These are phyloP conservation scores for Galerucella calmariensis DNA, from an alignment of 2,888 invertebrate genomes.

Conservation along the genomic window DNA sequence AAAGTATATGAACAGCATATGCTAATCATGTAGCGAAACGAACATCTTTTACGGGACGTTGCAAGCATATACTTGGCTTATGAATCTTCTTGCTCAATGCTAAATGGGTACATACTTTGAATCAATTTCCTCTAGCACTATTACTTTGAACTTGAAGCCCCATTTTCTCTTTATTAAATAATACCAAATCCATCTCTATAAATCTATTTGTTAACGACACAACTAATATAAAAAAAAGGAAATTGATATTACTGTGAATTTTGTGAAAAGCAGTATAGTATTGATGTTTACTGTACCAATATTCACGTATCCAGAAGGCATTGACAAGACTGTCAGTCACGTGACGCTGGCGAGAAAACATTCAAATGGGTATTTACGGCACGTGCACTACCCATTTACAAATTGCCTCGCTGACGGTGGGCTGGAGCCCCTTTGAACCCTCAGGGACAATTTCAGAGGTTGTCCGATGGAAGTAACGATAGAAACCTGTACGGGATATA, in stretches of 20 bases:
- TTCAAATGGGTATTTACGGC: conserved; percentile 63
- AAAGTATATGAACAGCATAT: no score
- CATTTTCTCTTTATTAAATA: no score
- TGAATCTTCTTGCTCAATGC: no score
- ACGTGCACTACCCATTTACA: conserved; percentile 64
- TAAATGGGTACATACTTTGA: no score
- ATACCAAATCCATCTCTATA: no score
- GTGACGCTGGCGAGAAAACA: conserved; percentile 64
- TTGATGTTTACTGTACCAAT: not conserved
- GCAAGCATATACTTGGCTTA: no score
- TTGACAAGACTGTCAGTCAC: conserved; percentile 53
- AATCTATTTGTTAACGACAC: not conserved
- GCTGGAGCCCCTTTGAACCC: conserved; percentile 50
- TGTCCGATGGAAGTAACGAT: not conserved
- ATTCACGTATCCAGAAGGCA: conserved; percentile 28
- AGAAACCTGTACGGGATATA: conserved; percentile 6
- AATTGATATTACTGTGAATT: not conserved
- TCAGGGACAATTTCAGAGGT: conserved; percentile 25
- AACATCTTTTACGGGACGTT: no score
- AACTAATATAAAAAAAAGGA: not conserved
- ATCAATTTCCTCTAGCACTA: no score
- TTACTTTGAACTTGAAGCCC: no score
- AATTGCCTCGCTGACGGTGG: conserved; percentile 62
- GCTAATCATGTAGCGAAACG: no score
- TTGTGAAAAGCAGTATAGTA: conserved; percentile 30